These are phyloP conservation scores for Staurois parvus DNA, from an alignment of 2,797 vertebrate species.

Conservation along the genomic window DNA sequence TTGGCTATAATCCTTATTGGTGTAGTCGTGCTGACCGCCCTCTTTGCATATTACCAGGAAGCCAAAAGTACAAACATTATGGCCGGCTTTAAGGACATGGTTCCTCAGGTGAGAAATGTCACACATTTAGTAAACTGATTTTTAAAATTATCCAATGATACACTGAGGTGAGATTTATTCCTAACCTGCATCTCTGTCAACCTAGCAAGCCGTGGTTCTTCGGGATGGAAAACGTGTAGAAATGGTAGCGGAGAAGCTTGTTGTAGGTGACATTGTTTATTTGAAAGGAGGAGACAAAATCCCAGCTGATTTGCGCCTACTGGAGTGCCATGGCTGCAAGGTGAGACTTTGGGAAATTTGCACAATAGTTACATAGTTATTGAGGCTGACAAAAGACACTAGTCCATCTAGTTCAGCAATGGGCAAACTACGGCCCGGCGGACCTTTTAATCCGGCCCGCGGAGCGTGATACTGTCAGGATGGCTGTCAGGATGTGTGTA, in stretches of 20 bases:
- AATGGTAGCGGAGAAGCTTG: conserved; percentile 76
- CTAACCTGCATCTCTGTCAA: conserved; percentile 6
- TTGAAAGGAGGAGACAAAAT: conserved; percentile 83
- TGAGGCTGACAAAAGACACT: no score
- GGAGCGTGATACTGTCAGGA: no score
- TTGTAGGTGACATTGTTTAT: conserved; percentile 79
- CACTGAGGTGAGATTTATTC: background rate
- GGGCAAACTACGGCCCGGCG: no score
- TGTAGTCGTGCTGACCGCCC: conserved; percentile 78
- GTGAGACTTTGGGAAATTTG: conserved; percentile 63
- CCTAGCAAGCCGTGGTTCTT: conserved; percentile 79
- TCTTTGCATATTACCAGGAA: conserved; percentile 84
- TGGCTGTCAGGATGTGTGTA: no score
- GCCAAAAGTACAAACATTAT: conserved; percentile 85
- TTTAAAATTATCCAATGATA: background rate
- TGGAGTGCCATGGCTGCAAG: conserved; percentile 76
- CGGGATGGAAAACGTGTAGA: conserved; percentile 76
- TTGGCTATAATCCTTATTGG: conserved; percentile 77
- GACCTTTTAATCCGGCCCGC: no score
- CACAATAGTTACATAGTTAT: no score
- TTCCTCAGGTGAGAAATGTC: conserved; percentile 76
- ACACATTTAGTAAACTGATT: background rate
- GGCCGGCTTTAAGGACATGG: conserved; percentile 83
- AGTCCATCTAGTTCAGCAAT: no score
- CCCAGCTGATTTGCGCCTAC: conserved; percentile 78